Base-by-base conservation (phyloP, 2,888 invertebrate species). In the Dicycla oo region DNA sequence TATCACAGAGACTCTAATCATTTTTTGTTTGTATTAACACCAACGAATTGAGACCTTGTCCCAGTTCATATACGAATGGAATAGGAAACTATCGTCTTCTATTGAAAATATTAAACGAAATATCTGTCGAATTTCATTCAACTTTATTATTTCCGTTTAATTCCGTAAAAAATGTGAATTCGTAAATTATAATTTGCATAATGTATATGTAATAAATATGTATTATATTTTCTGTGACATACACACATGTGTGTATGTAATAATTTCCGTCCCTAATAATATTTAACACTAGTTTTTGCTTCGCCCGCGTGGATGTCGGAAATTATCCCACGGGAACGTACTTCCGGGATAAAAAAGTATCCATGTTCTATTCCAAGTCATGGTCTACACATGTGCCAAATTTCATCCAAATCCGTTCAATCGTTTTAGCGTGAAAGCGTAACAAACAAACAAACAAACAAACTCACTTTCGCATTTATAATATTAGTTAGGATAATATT, bases 231-330 rank as follows among this genome's bases (percentile, higher is more conserved):
- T 26, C 40, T 62, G 7, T 53, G 56, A 74, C 60, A 62, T 26
- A 23, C n/a, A n/a, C 43, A n/a, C n/a, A n/a, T n/a, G n/a, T n/a
- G 23, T 58, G 78, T 62, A 30, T 67, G 3, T 51, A 23, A 61
- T 67, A n/a, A n/a, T 75, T 67, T 77, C 45, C 3, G 49, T 40
- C 18, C 45, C 40, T 78, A 69, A 60, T 51, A 54, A 62, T 69
- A n/a, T n/a, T n/a, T n/a, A n/a, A n/a, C n/a, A n/a, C n/a, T n/a
- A n/a, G n/a, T n/a, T n/a, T n/a, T n/a, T n/a, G n/a, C n/a, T n/a
- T n/a, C n/a, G n/a, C n/a, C n/a, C n/a, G n/a, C n/a, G n/a, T n/a
- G n/a, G n/a, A n/a, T n/a, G n/a, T n/a, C n/a, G n/a, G n/a, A n/a
- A n/a, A n/a, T n/a, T n/a, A n/a, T n/a, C n/a, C n/a, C n/a, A n/a